Evolutionary conservation across 2,113 vertebrate species (phyloP).

Genomic region (Pungitius pungitius): DNA sequence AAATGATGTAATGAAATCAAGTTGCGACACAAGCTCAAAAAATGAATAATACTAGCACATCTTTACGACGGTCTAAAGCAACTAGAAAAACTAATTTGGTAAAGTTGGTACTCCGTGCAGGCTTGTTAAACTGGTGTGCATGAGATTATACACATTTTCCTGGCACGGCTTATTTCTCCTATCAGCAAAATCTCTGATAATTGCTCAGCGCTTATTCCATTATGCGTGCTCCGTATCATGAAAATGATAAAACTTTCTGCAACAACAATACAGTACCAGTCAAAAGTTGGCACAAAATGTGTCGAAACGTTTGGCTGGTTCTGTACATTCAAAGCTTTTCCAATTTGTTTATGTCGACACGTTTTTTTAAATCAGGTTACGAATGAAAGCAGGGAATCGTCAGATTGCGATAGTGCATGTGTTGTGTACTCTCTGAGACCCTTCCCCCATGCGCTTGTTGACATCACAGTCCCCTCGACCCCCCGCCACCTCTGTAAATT

Average conservation of each 20-base stretch:
- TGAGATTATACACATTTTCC: neutral
- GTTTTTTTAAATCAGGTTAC: slow-evolving; percentile 3
- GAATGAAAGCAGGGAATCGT: slow-evolving; percentile 10
- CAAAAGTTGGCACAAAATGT: too few relatives aligned
- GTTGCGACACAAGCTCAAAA: neutral
- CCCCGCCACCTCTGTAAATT: slow-evolving; percentile 71
- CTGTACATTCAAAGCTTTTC: neutral
- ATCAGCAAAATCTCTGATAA: slow-evolving; percentile 2
- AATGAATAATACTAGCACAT: neutral
- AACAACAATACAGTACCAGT: neutral
- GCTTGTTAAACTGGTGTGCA: neutral
- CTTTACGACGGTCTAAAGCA: neutral
- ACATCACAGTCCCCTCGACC: slow-evolving; percentile 49
- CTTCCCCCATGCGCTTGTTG: slow-evolving; percentile 44
- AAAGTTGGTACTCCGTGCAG: neutral
- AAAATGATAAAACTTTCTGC: neutral
- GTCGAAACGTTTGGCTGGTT: too few relatives aligned
- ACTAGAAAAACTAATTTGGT: neutral
- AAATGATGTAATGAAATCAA: neutral
- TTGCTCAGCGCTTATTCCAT: neutral
- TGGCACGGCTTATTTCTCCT: neutral
- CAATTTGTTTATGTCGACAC: neutral
- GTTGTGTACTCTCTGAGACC: slow-evolving; percentile 14
- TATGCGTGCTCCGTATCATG: neutral
- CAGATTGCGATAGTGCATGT: slow-evolving; percentile 4